Percentiles rank a stretch among this genome's conserved stretches.
phyloP scores from a whole-genome alignment of 2,888 invertebrate genomes.

The Ophioninae sp. region DNA sequence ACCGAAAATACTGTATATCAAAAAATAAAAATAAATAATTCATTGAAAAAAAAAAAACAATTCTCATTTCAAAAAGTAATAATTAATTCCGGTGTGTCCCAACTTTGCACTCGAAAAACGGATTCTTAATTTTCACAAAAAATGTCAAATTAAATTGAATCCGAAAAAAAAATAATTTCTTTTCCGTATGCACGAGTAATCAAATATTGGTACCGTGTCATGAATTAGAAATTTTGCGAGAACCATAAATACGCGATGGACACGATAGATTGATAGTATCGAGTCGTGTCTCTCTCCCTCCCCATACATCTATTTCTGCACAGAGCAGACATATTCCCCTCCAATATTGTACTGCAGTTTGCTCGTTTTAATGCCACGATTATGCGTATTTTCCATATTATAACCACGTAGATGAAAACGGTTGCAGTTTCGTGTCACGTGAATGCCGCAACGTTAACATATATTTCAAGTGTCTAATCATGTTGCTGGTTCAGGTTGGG shows the following conservation, averaged over 20 bases:
- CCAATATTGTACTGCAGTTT: not conserved
- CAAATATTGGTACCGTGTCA: conserved; percentile 15
- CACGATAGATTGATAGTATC: conserved; percentile 21
- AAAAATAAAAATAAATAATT: no score
- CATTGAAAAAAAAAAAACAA: no score
- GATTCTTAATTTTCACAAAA: no score
- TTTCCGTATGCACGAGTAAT: not conserved
- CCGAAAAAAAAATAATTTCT: not conserved
- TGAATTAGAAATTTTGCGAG: conserved; percentile 1
- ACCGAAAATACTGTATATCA: no score
- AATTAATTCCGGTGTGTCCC: no score
- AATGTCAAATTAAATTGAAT: not conserved
- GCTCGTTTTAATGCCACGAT: conserved; percentile 17
- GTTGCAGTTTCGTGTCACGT: conserved; percentile 37
- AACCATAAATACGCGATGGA: conserved; percentile 3
- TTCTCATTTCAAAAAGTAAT: no score
- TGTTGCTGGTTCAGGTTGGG: conserved; percentile 36
- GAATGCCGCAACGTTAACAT: conserved; percentile 47
- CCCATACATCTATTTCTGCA: conserved; percentile 14
- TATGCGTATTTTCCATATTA: conserved; percentile 46
- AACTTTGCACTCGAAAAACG: no score
- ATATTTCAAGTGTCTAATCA: conserved; percentile 55
- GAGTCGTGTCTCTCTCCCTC: not conserved
- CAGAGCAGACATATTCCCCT: not conserved
- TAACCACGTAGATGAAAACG: conserved; percentile 44